Percentiles rank a stretch among this genome's conserved stretches.
Conservation (phyloP, 2,113 vertebrate genomes). For the Gallinago media region DNA sequence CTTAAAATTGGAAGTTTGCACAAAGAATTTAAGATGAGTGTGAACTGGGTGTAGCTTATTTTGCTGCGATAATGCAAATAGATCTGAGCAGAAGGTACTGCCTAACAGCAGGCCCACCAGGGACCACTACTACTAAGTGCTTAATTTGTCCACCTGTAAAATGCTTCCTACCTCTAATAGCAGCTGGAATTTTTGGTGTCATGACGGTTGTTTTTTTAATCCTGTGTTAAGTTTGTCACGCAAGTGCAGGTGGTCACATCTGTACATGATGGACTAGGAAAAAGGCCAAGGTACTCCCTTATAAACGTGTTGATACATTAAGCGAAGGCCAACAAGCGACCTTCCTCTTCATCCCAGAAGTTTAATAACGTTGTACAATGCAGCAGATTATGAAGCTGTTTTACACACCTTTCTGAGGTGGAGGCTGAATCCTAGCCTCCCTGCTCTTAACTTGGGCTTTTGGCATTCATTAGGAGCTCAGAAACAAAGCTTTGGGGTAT, state of each 20-base stretch:
- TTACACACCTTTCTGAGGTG: neutral
- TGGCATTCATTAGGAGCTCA: neutral
- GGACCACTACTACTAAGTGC: accelerated
- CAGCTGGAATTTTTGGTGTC: neutral
- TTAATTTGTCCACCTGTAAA: neutral
- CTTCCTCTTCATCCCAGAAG: neutral
- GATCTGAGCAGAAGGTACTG: neutral
- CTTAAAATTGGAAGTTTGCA: neutral
- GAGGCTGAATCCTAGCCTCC: neutral
- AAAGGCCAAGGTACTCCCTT: neutral
- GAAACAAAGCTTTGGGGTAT: neutral
- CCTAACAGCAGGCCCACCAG: neutral
- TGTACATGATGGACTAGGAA: neutral
- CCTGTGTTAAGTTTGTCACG: neutral
- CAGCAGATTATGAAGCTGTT: neutral
- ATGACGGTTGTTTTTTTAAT: neutral
- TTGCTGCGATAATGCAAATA: neutral
- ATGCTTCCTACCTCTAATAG: neutral
- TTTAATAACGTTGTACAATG: neutral
- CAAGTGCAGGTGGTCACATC: neutral
- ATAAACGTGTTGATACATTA: neutral
- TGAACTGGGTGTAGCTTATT: neutral
- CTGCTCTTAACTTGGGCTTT: neutral
- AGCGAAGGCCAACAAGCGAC: neutral
- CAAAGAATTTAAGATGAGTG: neutral